Evolutionary conservation across 92 coral and sea anemone species (phyloP), one percentile per base, ranked within the genome.

Genomic region (Muricea muricata): DNA sequence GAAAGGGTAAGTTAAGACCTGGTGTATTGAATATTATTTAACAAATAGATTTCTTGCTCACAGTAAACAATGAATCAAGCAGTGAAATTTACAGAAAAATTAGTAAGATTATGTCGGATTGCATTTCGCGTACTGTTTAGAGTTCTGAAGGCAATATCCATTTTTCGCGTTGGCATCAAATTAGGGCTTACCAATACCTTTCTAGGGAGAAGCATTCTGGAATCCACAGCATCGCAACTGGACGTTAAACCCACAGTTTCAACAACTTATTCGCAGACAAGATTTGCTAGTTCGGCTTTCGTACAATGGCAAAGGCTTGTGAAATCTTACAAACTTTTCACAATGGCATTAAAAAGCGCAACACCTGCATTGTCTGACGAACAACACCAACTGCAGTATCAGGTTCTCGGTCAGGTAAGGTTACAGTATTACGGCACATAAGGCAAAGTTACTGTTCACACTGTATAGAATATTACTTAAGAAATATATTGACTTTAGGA

Each of bases 381-480:
- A 33, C 46, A 1, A 1, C 31, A 71, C 26, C 78, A 54, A 39
- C 26, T 71, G 18, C 78, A 71, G 18, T 71, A 71, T 18, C 46
- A 39, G 26, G 52, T 41, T 45, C 46, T 35, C 21, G 78, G 78
- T 6, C 78, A 39, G 78, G 78, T 71, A 71, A 30, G 48, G 41
- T 5, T 35, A 4, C 23, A 2, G 12, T 58, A 2, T 58, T 4
- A 58, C 66, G 1, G 24, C 66, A 21, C 20, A 3, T 58, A 20
- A 2, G 66, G 5, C 42, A 4, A 37, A 37, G 42, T 37, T 37
- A 37, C 4, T 37, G 9, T 37, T 4, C 42, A 37, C 9, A 4
- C 9, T 37, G 4, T 37, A 37, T 37, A 4, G 42, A 37, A 4
- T 37, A 37, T n/a, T 37, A 37, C 9, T 37, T 37, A 4, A 9